Evolutionary conservation across 2,888 invertebrate species (phyloP).

Genomic region (Lottia scabra): DNA sequence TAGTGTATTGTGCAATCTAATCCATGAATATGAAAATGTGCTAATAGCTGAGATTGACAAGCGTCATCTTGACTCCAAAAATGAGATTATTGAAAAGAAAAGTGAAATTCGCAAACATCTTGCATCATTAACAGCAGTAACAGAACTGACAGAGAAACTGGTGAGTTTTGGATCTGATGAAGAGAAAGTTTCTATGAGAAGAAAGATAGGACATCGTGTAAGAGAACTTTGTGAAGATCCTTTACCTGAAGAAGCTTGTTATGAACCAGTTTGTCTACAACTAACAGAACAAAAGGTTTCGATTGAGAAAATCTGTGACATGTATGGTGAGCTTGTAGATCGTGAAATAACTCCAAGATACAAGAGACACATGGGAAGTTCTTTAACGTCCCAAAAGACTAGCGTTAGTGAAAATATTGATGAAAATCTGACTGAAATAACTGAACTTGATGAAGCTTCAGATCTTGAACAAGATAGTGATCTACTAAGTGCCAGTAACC

Average conservation of each 20-base stretch:
- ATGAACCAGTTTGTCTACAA: conserved; percentile 27
- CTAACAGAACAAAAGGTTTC: conserved; percentile 49
- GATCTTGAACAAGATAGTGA: conserved; percentile 37
- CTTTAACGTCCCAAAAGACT: conserved; percentile 27
- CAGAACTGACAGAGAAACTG: conserved; percentile 56
- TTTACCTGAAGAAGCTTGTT: conserved; percentile 34
- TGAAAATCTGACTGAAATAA: conserved; percentile 38
- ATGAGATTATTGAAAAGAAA: conserved; percentile 40
- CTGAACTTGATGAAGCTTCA: conserved; percentile 31
- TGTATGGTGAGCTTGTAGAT: conserved; percentile 51
- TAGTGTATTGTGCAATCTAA: conserved; percentile 46
- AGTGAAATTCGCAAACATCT: conserved; percentile 46
- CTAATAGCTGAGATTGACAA: conserved; percentile 50
- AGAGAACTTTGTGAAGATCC: conserved; percentile 55
- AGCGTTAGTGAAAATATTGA: conserved; percentile 38
- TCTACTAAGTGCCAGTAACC: conserved; percentile 50
- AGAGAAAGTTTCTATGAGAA: conserved; percentile 58
- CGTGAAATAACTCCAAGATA: conserved; percentile 12
- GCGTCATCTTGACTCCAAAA: conserved; percentile 41
- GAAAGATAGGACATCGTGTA: conserved; percentile 53
- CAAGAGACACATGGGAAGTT: background rate
- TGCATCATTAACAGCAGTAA: conserved; percentile 51
- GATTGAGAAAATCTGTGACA: conserved; percentile 54
- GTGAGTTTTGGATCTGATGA: conserved; percentile 55
- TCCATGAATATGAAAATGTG: conserved; percentile 52